Conservation (phyloP, 1,140 invertebrate genomes). For the Sitobion miscanthi region DNA sequence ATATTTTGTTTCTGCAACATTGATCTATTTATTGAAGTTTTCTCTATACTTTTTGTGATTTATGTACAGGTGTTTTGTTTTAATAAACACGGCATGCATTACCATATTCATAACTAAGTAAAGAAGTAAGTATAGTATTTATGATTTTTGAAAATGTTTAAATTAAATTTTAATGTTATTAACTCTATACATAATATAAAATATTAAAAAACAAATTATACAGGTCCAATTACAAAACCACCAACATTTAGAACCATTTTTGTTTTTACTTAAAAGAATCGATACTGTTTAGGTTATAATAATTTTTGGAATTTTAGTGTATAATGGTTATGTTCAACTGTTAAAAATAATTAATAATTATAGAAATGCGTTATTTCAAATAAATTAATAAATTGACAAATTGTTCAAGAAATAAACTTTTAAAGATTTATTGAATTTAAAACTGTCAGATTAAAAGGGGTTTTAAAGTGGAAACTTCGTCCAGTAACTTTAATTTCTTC, state of each 20-base stretch:
- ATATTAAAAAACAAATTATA: background rate
- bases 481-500: slow-evolving; percentile 25
- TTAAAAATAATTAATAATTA: slow-evolving; percentile 13
- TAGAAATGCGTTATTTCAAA: background rate
- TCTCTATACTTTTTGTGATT: background rate
- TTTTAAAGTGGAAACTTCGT: slow-evolving; percentile 20
- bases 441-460: background rate
- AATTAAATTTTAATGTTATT: background rate
- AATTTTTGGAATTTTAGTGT: background rate
- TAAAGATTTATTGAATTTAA: slow-evolving; percentile 22
- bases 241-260: background rate
- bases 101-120: background rate
- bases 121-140: background rate
- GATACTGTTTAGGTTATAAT: background rate
- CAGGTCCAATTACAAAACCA: background rate
- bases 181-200: background rate
- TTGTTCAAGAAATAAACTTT: slow-evolving; percentile 19
- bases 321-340: background rate
- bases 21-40: background rate
- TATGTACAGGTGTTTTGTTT: background rate
- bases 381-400: background rate
- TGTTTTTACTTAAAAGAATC: background rate
- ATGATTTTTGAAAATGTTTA: background rate
- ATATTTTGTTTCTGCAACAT: background rate
- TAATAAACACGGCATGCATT: background rate